These are phyloP conservation scores for Eptesicus fuscus DNA, from an alignment of 2,113 vertebrate species.

Conservation along the genomic window DNA sequence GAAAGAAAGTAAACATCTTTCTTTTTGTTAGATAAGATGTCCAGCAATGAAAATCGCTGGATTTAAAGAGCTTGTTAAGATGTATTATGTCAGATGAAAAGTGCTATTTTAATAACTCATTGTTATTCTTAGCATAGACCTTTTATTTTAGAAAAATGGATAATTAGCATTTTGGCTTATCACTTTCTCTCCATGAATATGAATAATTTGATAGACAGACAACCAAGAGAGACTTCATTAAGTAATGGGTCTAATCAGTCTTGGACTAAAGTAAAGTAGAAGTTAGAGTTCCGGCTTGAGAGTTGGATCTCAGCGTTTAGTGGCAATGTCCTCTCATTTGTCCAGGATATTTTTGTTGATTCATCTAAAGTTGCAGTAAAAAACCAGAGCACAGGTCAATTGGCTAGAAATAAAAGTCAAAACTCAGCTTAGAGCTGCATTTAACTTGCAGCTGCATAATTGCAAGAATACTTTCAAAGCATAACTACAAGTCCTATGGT, in stretches of 20 bases:
- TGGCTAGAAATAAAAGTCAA: constrained; percentile 49
- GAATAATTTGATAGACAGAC: constrained; percentile 81
- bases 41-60: constrained; percentile 70
- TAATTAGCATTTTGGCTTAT: constrained; percentile 85
- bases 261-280: constrained; percentile 74
- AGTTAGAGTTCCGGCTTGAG: constrained; percentile 64
- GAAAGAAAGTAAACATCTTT: constrained; percentile 47
- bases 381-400: constrained; percentile 55
- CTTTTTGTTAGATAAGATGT: constrained; percentile 63
- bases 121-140: constrained; percentile 80
- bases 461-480: constrained; percentile 52
- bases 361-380: not conserved
- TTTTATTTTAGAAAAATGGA: constrained; percentile 77
- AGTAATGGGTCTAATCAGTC: constrained; percentile 78
- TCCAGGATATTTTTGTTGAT: constrained; percentile 52
- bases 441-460: constrained; percentile 61
- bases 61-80: constrained; percentile 72
- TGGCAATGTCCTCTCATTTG: constrained; percentile 21
- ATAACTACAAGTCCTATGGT: constrained; percentile 18
- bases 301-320: constrained; percentile 18
- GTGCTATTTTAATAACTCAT: constrained; percentile 76
- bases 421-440: not conserved
- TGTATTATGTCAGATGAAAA: constrained; percentile 76
- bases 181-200: constrained; percentile 78
- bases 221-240: constrained; percentile 80